Base-by-base conservation (phyloP, 2,113 vertebrate species). In the Gobius niger region DNA sequence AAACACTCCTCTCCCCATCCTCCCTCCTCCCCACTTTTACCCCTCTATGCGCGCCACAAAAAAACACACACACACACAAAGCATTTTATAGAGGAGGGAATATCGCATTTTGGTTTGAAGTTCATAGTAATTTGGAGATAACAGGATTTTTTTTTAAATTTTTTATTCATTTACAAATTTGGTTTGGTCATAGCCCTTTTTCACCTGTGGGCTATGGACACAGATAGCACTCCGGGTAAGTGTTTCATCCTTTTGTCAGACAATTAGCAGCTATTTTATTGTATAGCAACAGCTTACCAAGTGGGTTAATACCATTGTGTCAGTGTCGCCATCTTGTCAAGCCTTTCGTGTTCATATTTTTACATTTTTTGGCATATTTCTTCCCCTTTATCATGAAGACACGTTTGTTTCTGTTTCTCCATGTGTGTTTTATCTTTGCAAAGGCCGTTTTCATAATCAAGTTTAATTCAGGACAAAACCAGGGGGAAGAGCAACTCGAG, bases 211-310 rank as follows among this genome's bases (percentile, higher is more conserved):
- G 72, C 49, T 41, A 64, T 47, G 66, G 49, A 82, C 70, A 82
- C 83, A 90, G 86, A 88, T 85, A 78, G 85, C 19, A 87, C 47
- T 15, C 75, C 59, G 67, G 85, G 82, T 90, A 79, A 89, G 85
- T 81, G 64, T 86, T 76, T 85, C 70, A 3, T 59, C 50, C 68
- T 75, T 68, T 47, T 34, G 5, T 34, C 24, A 3, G 24, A 34
- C 24, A 34, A 34, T 34, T 34, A 34, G 24, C 24, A 34, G 24
- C 24, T 34, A 34, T 4, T 34, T 34, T 34, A 34, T 34, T 34
- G 24, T 34, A 34, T 4, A 34, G 24, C 24, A 4, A 34, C 24
- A 3, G 5, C 24, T 2, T 34, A 3, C 3, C 24, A 34, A 34
- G 24, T 34, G 24, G 24, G 24, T n/a, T n/a, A n/a, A n/a, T n/a